Evolutionary conservation across 1,140 invertebrate species (phyloP), one percentile per base, ranked within the genome.

Genomic region (Rhynchophorus ferrugineus): DNA sequence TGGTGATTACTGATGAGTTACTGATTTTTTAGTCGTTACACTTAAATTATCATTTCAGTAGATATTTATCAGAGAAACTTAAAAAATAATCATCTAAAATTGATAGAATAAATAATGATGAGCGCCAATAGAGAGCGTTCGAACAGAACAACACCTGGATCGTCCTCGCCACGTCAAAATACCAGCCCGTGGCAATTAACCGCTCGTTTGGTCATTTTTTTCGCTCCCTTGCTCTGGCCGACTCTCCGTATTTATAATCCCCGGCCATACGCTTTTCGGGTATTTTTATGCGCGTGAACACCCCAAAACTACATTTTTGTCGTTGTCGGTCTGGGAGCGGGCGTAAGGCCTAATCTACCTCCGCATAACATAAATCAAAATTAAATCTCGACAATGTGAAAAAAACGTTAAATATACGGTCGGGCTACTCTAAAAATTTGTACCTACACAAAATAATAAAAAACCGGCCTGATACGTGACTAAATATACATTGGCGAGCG

Each of bases 341-440:
- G 5, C 24, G 11, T 29, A 29, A 29, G 24, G 24, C 24, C 14
- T 41, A 17, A 14, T 41, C 38, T 8, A 19, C 17, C 38, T 41
- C 38, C 38, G 38, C 38, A 41, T 41, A 19, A 41, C 38, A 41
- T 41, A 41, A 41, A 41, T 41, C 38, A 41, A 41, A 41, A 19
- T 41, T 41, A 41, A 29, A 41, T 41, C 38, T 20, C 17, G 38
- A 41, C 38, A 19, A 41, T 19, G 38, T 41, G 16, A 41, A 19
- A 39, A 41, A 41, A 41, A 1, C n/a, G 16, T 18, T 8, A 41
- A 11, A 7, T 41, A 41, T 3, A 17, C 18, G 18, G 3, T 8
- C 38, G 16, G 16, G 18, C 1, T 6, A 9, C 18, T 41, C 18
- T 41, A 41, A 41, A 41, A 41, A 18, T 41, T 41, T 41, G 17